Percentiles rank a stretch among this genome's conserved stretches.
Evolutionary conservation across 2,113 vertebrate species (phyloP).

Genomic region (Trogon surrucura): DNA sequence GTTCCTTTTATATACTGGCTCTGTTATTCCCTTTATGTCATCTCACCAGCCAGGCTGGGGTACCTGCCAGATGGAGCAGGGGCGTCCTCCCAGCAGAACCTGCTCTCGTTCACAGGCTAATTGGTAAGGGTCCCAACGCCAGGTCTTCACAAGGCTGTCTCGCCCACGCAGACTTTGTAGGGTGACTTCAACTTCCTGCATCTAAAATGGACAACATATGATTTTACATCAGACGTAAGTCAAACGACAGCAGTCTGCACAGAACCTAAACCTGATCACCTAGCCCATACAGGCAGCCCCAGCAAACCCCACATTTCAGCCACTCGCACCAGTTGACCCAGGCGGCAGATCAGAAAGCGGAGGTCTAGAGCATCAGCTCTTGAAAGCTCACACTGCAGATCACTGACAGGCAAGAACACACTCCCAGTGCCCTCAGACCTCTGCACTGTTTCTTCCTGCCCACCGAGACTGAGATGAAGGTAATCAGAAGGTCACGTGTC

Average conservation of each 20-base stretch:
- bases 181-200: constrained; percentile 69
- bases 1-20: not conserved
- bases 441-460: not conserved
- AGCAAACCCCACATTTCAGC: not conserved
- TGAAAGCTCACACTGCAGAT: not conserved
- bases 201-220: constrained; percentile 31
- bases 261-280: not conserved
- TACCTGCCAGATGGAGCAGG: not conserved
- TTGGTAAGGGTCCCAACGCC: not conserved
- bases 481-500: not conserved
- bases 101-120: not conserved
- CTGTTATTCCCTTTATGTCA: not conserved
- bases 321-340: accelerated
- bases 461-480: not conserved
- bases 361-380: not conserved
- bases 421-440: not conserved
- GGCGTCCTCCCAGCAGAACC: not conserved
- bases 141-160: constrained; percentile 50
- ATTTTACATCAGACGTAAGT: not conserved
- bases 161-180: constrained; percentile 61
- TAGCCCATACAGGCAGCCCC: not conserved
- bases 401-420: not conserved
- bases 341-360: not conserved
- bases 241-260: not conserved
- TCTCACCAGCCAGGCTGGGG: not conserved